A percentile compares a stretch with the other conserved stretches of the same genome.
phyloP scores from a whole-genome alignment of 2,113 vertebrate species.

The Erythrolamprus reginae region DNA sequence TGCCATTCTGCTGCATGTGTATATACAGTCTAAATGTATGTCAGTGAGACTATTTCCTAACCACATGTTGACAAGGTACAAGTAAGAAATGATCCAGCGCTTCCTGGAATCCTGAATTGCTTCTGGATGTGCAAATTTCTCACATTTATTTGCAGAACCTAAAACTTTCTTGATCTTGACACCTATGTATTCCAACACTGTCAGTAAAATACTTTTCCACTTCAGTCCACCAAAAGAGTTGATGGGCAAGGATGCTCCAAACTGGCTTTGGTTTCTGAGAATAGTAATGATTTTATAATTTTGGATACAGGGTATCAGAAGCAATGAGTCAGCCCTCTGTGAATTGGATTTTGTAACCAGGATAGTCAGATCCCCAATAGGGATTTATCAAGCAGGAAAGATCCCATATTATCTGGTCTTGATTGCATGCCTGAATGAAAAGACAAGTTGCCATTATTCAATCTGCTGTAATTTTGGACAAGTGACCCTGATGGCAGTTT shows the following conservation, averaged over 20 bases:
- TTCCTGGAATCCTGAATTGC: background rate
- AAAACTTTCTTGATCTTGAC: background rate
- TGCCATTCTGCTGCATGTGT: background rate
- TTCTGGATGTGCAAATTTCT: background rate
- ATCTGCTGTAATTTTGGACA: background rate
- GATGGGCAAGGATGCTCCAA: background rate
- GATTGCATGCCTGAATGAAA: background rate
- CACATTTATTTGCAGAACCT: background rate
- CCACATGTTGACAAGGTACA: background rate
- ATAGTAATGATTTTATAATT: background rate
- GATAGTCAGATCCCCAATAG: too few relatives aligned
- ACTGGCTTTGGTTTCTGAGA: background rate
- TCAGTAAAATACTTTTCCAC: background rate
- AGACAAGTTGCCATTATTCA: background rate
- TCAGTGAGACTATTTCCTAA: background rate
- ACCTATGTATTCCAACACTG: background rate
- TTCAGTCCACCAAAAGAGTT: background rate
- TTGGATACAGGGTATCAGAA: background rate
- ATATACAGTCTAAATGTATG: background rate
- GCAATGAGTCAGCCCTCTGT: background rate
- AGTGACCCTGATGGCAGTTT: background rate
- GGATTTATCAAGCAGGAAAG: background rate
- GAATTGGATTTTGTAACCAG: background rate
- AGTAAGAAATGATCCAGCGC: background rate
- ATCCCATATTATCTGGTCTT: too few relatives aligned